Conservation (phyloP, 2,888 invertebrate species). For the Drosophila mulleri region DNA sequence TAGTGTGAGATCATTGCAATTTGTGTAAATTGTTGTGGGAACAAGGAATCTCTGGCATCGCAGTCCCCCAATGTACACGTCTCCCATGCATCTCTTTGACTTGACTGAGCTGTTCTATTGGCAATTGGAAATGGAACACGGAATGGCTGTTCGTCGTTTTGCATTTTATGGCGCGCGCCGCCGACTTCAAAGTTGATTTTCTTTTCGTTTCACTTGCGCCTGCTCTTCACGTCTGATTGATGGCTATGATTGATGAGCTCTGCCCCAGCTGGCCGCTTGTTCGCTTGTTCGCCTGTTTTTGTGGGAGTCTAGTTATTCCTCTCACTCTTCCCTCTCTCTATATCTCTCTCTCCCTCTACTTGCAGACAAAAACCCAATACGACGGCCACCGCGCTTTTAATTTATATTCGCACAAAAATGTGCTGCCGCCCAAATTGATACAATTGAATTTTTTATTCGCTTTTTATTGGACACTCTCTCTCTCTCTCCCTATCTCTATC, state of each 20-base stretch:
- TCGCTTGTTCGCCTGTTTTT: slow-evolving; percentile 19
- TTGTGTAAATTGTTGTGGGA: slow-evolving; percentile 19
- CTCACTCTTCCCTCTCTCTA: too few relatives aligned
- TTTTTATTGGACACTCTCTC: slow-evolving; percentile 37
- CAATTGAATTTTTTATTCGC: slow-evolving; percentile 70
- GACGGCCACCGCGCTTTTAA: slow-evolving; percentile 29
- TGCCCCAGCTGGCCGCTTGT: slow-evolving; percentile 32
- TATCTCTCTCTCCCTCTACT: neutral
- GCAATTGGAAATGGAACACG: slow-evolving; percentile 63
- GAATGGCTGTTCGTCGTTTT: slow-evolving; percentile 49
- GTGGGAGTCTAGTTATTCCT: neutral
- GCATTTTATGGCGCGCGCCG: slow-evolving; percentile 53
- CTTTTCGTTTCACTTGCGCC: slow-evolving; percentile 13
- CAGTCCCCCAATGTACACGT: neutral
- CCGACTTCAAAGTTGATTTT: slow-evolving; percentile 66
- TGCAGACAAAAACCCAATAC: neutral
- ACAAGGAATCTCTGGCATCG: slow-evolving; percentile 16
- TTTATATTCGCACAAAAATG: slow-evolving; percentile 49
- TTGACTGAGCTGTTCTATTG: neutral
- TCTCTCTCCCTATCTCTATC: slow-evolving; percentile 31
- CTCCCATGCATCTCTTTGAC: slow-evolving; percentile 15
- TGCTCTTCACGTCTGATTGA: slow-evolving; percentile 65
- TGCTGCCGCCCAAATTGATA: slow-evolving; percentile 60
- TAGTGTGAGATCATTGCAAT: slow-evolving; percentile 42
- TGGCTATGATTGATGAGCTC: slow-evolving; percentile 74